Conservation (phyloP, 2,797 vertebrate genomes). For the Pogonophryne albipinna region DNA sequence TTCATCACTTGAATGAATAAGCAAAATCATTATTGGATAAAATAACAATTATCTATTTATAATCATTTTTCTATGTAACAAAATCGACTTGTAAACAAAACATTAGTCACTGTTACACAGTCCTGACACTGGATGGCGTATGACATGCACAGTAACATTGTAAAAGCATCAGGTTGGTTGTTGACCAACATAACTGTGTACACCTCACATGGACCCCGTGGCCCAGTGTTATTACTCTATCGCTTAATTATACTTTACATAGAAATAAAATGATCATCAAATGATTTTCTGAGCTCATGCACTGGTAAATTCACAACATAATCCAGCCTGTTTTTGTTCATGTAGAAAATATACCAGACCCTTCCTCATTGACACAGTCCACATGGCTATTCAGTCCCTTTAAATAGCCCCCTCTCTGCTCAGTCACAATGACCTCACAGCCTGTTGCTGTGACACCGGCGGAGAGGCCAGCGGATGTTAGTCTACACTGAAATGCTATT, state of each 20-base stretch:
- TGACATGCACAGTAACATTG: background rate
- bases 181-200: background rate
- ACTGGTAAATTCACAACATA: conserved; percentile 1
- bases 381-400: conserved; percentile 24
- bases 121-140: background rate
- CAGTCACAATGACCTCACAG: conserved; percentile 54
- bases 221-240: background rate
- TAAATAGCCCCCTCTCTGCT: conserved; percentile 50
- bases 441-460: conserved; percentile 46
- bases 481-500: conserved; percentile 43
- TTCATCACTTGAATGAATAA: conserved; percentile 7
- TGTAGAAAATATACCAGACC: conserved; percentile 36
- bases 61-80: background rate
- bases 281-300: background rate
- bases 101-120: background rate
- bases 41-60: background rate
- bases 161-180: conserved; percentile 1
- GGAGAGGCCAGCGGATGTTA: conserved; percentile 26
- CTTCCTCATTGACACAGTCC: conserved; percentile 56
- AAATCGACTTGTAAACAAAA: background rate
- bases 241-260: background rate
- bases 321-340: conserved; percentile 22
- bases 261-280: background rate
- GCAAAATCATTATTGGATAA: background rate
- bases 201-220: background rate